Base-by-base conservation (phyloP, 1,140 invertebrate species). In the Drosophila teissieri region DNA sequence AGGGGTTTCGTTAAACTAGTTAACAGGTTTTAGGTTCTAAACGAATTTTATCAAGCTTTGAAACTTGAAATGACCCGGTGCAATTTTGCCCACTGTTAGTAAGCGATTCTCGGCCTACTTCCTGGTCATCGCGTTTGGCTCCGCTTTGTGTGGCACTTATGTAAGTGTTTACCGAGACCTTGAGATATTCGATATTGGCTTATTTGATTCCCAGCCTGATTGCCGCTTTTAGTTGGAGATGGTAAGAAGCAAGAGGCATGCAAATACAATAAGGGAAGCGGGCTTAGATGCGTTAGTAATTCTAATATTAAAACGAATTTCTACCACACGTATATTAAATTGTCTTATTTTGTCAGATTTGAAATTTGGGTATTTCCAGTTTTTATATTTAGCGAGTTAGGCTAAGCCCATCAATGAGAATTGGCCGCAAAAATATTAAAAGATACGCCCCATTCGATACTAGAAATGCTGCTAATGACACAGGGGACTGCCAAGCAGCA, bases 141-240 rank as follows among this genome's bases (percentile, higher is more conserved):
- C 15, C 1, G 45, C 24, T 63, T 24, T 49, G 40, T 39, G 53
- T 40, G 54, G 78, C 82, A 78, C 82, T 86, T 86, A 86, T 76
- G 82, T 82, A 86, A 82, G 82, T 82, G 82, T 74, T 56, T 67
- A n/a, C 74, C 57, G 63, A 58, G 49, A 46, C 22, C 60, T 44
- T 56, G 73, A 81, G 78, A 81, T 78, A 81, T 86, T 85, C 58
- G 49, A 70, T 68, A 73, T 69, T 56, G 61, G 68, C 39, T 58
- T 60, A 74, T 62, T 74, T 78, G 78, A 78, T 72, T 78, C 42
- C 45, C 40, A 53, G 56, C 57, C 68, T 53, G 37, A 48, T 55
- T 37, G 62, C 39, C 31, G 64, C 51, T 69, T 53, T 74, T 65
- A 56, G 40, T 27, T 27, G 31, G 48, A 37, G 7, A 31, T 31